Base-by-base conservation (phyloP, 2,888 invertebrate genomes). In the Catotricha subobsoleta region DNA sequence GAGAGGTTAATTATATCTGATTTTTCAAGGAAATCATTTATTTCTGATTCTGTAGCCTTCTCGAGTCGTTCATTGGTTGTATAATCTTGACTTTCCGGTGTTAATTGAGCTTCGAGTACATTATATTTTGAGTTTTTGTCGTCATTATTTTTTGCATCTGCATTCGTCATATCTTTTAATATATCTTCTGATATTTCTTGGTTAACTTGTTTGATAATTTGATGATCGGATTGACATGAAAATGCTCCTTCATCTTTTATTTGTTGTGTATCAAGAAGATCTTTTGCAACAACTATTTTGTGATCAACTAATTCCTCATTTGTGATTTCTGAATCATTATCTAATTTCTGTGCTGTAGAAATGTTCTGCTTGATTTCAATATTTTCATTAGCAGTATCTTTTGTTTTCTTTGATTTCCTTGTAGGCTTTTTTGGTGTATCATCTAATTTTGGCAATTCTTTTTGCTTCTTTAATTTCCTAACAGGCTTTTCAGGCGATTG, bases 401-500 rank as follows among this genome's bases (percentile, higher is more conserved):
- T 40, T 37, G 13, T 43, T 31, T 29, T 42, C 28, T 29, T 44
- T 15, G 42, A 36, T 13, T 44, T 40, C 38, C 44, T 43, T 3
- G 41, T 41, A 15, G 43, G 44, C 43, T 44, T 44, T 25, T 43
- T 42, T 20, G 44, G 45, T 41, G 48, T 41, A 31, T 50, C 45
- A 44, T 49, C 44, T 33, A 3, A 6, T 31, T 9, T 28, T 10
- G 12, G 4, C 28, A n/a, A n/a, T 10, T 28, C 12, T 10, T 10
- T 28, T 10, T 8, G 43, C 34, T 39, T 45, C 31, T 37, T 49
- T 40, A 15, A 30, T 12, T 30, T 39, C 44, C 42, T 37, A 6
- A 13, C 30, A 5, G 48, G 45, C 31, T 43, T 50, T 41, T 41
- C 50, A 41, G 30, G 43, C 37, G 35, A 35, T 31, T 42, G 27